A percentile compares a stretch with the other conserved stretches of the same genome.
phyloP scores from a whole-genome alignment of 2,113 vertebrate genomes.

The Hyperoodon ampullatus region DNA sequence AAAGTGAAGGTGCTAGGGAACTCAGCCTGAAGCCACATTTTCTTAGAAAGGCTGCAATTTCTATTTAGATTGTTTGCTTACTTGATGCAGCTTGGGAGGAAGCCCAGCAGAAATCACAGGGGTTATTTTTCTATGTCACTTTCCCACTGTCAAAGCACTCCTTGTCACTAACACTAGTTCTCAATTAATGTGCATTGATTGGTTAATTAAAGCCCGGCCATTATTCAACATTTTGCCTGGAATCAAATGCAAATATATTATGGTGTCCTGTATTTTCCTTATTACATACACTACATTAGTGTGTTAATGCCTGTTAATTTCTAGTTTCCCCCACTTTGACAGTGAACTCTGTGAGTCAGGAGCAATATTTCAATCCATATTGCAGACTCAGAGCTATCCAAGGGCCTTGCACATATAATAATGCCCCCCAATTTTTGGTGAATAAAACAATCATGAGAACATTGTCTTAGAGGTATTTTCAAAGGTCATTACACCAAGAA shows the following conservation, averaged over 20 bases:
- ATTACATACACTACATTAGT: neutral
- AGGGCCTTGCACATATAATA: neutral
- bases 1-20: neutral
- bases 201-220: neutral
- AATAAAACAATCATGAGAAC: neutral
- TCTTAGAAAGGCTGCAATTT: neutral
- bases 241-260: neutral
- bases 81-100: neutral
- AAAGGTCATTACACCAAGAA: neutral
- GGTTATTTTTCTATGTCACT: neutral
- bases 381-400: neutral
- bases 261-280: neutral
- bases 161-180: neutral
- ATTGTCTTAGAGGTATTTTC: neutral
- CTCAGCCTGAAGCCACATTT: neutral
- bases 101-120: neutral
- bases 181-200: neutral
- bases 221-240: neutral
- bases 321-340: neutral
- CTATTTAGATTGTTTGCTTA: neutral
- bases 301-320: neutral
- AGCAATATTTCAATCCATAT: neutral
- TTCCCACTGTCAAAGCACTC: neutral
- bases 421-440: neutral
- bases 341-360: neutral